Evolutionary conservation across 2,113 vertebrate genomes (phyloP), one percentile per base, ranked within the genome.

Genomic region (Amblyopsis rosae): DNA sequence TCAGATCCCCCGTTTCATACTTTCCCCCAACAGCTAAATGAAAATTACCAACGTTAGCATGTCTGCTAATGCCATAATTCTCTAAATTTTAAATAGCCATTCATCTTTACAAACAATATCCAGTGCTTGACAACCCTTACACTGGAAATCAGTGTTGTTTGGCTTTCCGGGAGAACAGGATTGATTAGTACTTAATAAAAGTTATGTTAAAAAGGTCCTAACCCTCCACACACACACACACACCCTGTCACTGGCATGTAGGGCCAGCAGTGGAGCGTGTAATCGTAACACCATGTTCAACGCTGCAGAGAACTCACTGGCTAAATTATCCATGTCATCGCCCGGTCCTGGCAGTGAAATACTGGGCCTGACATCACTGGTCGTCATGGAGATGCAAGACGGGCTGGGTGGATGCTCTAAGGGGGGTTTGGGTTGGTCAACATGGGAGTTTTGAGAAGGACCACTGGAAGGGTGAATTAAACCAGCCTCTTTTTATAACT

Each of bases 251-350:
- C 88, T 59, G 85, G 87, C 88, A 92, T 92, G 90, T 86, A 84
- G 75, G 82, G 86, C 81, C 76, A 85, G 92, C 86, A 75, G 87
- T 79, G 82, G 83, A 93, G 93, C 92, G 87, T 95, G 90, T 96
- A 94, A 97, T 95, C 89, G 90, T 90, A 93, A 92, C 92, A 94
- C 93, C 93, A 92, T 94, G 93, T 94, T 93, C 88, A 89, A 86
- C 71, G 86, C 92, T 92, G 89, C 82, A 91, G 92, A 92, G 90
- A 94, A 95, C 94, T 94, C 91, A 92, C 93, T 92, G 90, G 92
- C 93, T 94, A 95, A 96, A 96, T 95, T 95, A 93, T 91, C 92
- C 88, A 75, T 96, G 94, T 97, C 95, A 95, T 94, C 93, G 62
- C 94, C 87, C 89, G 86, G 81, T 92, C 85, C 89, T 91, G 84